These are phyloP conservation scores for Leptopilina syphax DNA, from an alignment of 2,888 invertebrate genomes.

Conservation along the genomic window DNA sequence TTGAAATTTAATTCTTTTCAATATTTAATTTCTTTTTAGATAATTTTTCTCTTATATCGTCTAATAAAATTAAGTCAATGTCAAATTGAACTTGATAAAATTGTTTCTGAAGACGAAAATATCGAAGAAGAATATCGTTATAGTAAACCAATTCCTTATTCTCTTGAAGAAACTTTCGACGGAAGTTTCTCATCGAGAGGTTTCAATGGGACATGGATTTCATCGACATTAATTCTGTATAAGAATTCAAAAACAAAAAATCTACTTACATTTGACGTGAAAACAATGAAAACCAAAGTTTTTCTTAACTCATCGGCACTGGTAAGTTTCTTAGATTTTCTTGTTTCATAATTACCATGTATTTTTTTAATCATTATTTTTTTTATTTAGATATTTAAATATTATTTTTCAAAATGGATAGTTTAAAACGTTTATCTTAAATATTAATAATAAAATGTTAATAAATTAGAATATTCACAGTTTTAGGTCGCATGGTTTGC, in stretches of 20 bases:
- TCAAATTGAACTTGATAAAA: constrained; percentile 5
- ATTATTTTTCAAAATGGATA: too few relatives aligned
- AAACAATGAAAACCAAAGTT: constrained; percentile 57
- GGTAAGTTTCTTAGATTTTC: constrained; percentile 53
- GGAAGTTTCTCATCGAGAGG: constrained; percentile 66
- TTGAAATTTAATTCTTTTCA: too few relatives aligned
- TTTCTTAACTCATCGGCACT: constrained; percentile 54
- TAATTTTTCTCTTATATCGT: constrained; percentile 19
- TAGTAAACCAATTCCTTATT: constrained; percentile 63
- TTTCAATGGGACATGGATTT: constrained; percentile 78
- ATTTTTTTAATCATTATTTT: too few relatives aligned
- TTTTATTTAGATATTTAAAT: too few relatives aligned
- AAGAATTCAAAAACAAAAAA: constrained; percentile 59
- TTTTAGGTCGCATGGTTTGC: too few relatives aligned
- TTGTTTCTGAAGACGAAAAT: constrained; percentile 38
- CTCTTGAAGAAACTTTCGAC: constrained; percentile 73
- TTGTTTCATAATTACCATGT: not conserved
- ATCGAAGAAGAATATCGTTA: constrained; percentile 51
- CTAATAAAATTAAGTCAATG: constrained; percentile 27
- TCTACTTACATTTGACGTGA: constrained; percentile 68
- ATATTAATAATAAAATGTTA: too few relatives aligned
- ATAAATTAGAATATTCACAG: too few relatives aligned
- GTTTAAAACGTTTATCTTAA: too few relatives aligned
- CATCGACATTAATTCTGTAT: constrained; percentile 72
- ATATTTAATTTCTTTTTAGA: not conserved